Evolutionary conservation across 2,113 vertebrate species (phyloP).

Genomic region (Oryzias woworae): DNA sequence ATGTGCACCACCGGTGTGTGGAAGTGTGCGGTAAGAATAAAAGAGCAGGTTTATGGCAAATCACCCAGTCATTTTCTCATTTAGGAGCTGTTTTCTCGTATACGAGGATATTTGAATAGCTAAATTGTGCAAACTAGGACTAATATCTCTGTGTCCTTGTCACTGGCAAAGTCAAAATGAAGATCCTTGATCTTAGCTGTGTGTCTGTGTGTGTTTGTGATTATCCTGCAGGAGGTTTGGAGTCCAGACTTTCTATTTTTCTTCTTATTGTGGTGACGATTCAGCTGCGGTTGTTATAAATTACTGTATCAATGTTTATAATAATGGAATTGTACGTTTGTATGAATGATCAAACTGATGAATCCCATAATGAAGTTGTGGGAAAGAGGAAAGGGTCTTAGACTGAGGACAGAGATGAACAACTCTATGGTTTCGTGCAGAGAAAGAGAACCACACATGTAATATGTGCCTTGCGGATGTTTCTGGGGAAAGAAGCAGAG

Average conservation of each 20-base stretch:
- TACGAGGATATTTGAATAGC: conserved; percentile 78
- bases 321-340: no score
- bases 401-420: no score
- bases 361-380: no score
- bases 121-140: conserved; percentile 74
- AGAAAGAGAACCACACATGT: no score
- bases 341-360: no score
- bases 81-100: conserved; percentile 73
- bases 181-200: conserved; percentile 17
- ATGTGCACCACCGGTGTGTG: conserved; percentile 18
- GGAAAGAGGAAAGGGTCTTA: no score
- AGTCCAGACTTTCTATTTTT: background rate
- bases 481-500: no score
- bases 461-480: no score
- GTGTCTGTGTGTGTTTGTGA: conserved; percentile 15
- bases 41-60: conserved; percentile 71
- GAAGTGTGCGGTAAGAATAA: conserved; percentile 39
- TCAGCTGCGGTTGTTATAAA: no score
- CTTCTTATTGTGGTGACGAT: no score
- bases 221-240: conserved; percentile 1
- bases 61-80: conserved; percentile 72
- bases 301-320: no score
- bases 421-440: no score
- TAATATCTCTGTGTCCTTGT: conserved; percentile 77
- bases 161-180: conserved; percentile 68